phyloP scores from a whole-genome alignment of 2,797 vertebrate species.

The Capromys pilorides region DNA sequence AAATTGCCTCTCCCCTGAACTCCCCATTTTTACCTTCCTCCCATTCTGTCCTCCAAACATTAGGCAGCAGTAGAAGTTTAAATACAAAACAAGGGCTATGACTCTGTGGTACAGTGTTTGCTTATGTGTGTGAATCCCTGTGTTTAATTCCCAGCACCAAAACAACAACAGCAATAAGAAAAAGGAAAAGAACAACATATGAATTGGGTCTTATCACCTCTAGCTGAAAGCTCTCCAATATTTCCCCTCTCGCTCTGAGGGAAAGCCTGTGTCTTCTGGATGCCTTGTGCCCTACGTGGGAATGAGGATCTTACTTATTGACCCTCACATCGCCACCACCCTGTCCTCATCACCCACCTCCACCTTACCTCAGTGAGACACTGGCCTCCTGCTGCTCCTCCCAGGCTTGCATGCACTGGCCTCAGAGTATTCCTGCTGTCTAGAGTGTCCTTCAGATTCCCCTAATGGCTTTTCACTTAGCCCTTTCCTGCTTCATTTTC shows the following conservation, averaged over 20 bases:
- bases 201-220: neutral
- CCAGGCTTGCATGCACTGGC: neutral
- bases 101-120: neutral
- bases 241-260: neutral
- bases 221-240: neutral
- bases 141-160: neutral
- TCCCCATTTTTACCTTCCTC: neutral
- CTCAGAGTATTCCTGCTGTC: neutral
- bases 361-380: fast-evolving
- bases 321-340: neutral
- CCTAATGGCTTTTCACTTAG: neutral
- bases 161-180: neutral
- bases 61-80: neutral
- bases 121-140: neutral
- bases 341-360: neutral
- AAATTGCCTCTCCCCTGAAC: neutral
- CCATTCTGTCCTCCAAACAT: neutral
- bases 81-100: neutral
- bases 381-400: neutral
- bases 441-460: neutral
- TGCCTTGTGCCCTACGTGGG: neutral
- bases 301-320: neutral
- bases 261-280: neutral
- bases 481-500: neutral
- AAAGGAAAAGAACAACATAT: neutral